Conservation (phyloP, 2,113 vertebrate genomes). For the Polyodon spathula region DNA sequence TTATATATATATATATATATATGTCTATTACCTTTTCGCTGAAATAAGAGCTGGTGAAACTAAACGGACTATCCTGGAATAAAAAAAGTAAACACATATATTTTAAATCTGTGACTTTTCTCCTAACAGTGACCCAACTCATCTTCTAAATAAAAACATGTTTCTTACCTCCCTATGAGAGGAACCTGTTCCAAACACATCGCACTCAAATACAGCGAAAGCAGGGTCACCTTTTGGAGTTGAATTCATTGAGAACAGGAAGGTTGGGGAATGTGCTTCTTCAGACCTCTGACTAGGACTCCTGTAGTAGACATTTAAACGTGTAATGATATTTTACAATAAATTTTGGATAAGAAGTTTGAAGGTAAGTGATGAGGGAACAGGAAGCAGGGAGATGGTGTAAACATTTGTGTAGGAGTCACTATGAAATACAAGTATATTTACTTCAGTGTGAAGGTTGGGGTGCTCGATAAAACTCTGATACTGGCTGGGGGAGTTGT, state of each 20-base stretch:
- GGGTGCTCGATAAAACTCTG: constrained; percentile 26
- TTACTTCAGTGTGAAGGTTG: constrained; percentile 46
- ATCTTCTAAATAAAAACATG: background rate
- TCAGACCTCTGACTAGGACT: constrained; percentile 31
- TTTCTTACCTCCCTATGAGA: constrained; percentile 38
- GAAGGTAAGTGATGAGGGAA: too few species aligned
- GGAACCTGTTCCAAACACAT: constrained; percentile 32
- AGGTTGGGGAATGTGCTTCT: constrained; percentile 41
- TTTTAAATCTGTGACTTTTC: constrained; percentile 1
- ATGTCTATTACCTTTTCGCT: constrained; percentile 51
- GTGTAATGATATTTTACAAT: too few species aligned
- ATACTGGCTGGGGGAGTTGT: constrained; percentile 23
- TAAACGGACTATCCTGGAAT: constrained; percentile 46
- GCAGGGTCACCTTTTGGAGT: constrained; percentile 30
- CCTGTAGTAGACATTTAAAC: constrained; percentile 26
- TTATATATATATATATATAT: too few species aligned
- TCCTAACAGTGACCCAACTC: background rate
- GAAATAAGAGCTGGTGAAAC: constrained; percentile 49
- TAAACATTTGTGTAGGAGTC: background rate
- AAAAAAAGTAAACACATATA: constrained; percentile 16
- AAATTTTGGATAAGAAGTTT: too few species aligned
- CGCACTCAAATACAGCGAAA: constrained; percentile 44
- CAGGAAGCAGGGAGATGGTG: too few species aligned
- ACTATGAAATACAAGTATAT: background rate
- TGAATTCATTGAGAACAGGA: constrained; percentile 43